Conservation (phyloP, 2,113 vertebrate genomes). For the Barbus barbus region DNA sequence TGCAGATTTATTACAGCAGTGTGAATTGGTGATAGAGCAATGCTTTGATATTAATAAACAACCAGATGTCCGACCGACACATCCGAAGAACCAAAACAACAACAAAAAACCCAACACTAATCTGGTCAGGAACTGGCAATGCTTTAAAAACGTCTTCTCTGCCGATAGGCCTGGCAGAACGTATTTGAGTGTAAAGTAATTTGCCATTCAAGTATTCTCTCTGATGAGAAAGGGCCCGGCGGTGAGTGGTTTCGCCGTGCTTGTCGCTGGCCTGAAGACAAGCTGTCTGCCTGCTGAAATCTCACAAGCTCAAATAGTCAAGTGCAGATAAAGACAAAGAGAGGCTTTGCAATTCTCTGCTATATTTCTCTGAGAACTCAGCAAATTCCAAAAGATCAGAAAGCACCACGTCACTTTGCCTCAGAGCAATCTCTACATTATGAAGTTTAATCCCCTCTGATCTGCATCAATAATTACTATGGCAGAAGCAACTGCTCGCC, state of each 20-base stretch:
- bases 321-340: constrained; percentile 43
- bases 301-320: constrained; percentile 48
- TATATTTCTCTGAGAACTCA: constrained; percentile 53
- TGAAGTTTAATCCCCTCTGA: constrained; percentile 72
- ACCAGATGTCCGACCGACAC: not conserved
- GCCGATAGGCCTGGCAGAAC: constrained; percentile 38
- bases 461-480: constrained; percentile 73
- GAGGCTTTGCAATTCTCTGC: constrained; percentile 41
- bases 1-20: not conserved
- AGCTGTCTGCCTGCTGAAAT: constrained; percentile 45
- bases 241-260: constrained; percentile 38
- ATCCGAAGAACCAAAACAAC: not conserved
- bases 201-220: constrained; percentile 52
- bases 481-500: constrained; percentile 36
- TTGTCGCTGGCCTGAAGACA: constrained; percentile 39
- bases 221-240: constrained; percentile 39
- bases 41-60: constrained; percentile 11
- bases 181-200: constrained; percentile 45
- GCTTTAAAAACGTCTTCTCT: constrained; percentile 38
- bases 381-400: constrained; percentile 63
- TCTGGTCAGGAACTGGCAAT: constrained; percentile 30
- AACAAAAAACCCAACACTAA: constrained; percentile 13
- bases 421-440: constrained; percentile 62
- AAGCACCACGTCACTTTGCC: constrained; percentile 60
- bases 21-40: not conserved